phyloP scores from a whole-genome alignment of 2,888 invertebrate genomes.

The Agonum fuliginosum region DNA sequence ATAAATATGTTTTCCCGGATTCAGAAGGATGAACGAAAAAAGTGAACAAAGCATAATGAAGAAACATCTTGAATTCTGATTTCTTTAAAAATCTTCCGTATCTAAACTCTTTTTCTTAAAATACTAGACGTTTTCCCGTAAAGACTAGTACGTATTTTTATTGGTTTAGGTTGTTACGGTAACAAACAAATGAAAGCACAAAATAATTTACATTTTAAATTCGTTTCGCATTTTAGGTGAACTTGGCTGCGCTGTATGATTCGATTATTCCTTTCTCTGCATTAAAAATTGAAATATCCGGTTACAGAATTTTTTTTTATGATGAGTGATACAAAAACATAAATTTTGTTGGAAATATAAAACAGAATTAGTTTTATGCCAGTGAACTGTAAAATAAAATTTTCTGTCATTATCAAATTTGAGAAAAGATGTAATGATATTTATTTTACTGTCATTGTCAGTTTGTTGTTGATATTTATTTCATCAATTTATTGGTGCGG shows the following conservation, averaged over 20 bases:
- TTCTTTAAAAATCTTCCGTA: background rate
- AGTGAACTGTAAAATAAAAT: constrained; percentile 31
- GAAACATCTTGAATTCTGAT: too few species aligned
- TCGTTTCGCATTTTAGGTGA: background rate
- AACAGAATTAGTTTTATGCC: constrained; percentile 27
- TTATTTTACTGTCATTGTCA: constrained; percentile 25
- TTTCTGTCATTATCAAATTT: constrained; percentile 10
- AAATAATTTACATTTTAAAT: background rate
- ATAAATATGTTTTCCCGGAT: too few species aligned
- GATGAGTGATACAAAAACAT: background rate
- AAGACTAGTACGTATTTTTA: background rate
- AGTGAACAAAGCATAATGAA: too few species aligned
- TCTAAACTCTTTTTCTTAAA: background rate
- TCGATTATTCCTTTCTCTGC: constrained; percentile 2
- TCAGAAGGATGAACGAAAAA: too few species aligned
- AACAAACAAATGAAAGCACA: too few species aligned
- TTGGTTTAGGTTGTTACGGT: too few species aligned
- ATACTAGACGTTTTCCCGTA: background rate
- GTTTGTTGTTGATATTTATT: constrained; percentile 13
- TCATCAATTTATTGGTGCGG: constrained; percentile 16
- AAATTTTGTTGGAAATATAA: constrained; percentile 18
- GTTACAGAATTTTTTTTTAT: background rate
- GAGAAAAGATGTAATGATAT: constrained; percentile 33
- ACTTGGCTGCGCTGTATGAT: background rate
- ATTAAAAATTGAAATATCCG: background rate